These are phyloP conservation scores for Calameuta filiformis DNA, from an alignment of 2,888 invertebrate species.

Conservation along the genomic window DNA sequence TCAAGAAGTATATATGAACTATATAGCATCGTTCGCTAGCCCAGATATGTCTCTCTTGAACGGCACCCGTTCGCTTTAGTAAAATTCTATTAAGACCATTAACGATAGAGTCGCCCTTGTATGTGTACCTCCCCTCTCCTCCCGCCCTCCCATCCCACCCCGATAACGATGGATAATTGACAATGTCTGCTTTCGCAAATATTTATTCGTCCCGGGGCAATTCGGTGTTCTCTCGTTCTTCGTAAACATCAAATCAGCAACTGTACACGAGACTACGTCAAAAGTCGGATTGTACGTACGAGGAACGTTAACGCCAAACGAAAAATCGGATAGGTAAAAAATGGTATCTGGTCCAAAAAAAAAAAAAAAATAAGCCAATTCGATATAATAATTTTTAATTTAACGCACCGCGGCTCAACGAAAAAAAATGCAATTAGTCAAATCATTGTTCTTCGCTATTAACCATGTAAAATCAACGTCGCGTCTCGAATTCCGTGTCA, in stretches of 20 bases:
- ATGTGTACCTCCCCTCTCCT: not conserved
- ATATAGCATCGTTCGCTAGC: not conserved
- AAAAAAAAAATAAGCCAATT: not conserved
- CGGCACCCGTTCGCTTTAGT: not conserved
- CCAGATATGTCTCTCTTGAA: conserved; percentile 4
- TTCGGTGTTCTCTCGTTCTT: not conserved
- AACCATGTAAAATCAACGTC: not conserved
- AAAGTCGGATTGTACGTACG: not conserved
- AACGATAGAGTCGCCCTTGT: not conserved
- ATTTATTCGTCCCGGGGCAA: not conserved
- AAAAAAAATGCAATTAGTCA: not conserved
- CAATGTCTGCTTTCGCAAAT: not conserved
- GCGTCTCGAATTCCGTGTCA: not conserved
- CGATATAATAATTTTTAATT: not conserved
- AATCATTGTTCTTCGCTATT: not conserved
- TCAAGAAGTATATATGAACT: not conserved
- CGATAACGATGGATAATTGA: not conserved
- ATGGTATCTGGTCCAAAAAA: too few relatives aligned
- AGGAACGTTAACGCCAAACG: not conserved
- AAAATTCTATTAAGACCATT: not conserved
- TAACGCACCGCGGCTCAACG: not conserved
- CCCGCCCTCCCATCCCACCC: too few relatives aligned
- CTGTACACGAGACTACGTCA: not conserved
- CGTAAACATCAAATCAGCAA: not conserved
- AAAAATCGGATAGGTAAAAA: too few relatives aligned